These are phyloP conservation scores for Lophius piscatorius DNA, from an alignment of 2,113 vertebrate genomes.

Conservation along the genomic window DNA sequence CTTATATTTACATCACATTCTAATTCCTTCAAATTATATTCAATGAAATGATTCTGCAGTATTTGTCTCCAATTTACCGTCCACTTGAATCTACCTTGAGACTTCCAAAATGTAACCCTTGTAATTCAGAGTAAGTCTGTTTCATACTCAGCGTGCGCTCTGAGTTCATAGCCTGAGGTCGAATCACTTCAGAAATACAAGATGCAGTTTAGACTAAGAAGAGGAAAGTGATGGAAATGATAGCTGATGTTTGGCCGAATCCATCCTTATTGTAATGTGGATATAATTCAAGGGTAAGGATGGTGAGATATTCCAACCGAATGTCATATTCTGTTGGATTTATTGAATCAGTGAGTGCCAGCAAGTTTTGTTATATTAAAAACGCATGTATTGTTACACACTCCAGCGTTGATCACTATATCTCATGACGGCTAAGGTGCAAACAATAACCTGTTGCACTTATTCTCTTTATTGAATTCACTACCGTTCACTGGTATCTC, in stretches of 20 bases:
- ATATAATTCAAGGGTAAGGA: slow-evolving; percentile 4
- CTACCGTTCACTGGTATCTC: slow-evolving; percentile 59
- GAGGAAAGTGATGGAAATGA: slow-evolving; percentile 15
- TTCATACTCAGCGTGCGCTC: not conserved
- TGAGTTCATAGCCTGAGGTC: slow-evolving; percentile 20
- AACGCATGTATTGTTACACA: not conserved
- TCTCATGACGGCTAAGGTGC: too few relatives aligned
- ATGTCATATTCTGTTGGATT: slow-evolving; percentile 6
- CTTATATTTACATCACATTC: too few relatives aligned
- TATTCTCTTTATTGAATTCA: slow-evolving; percentile 61
- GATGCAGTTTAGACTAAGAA: slow-evolving; percentile 14
- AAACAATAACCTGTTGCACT: slow-evolving; percentile 26
- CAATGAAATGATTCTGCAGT: too few relatives aligned
- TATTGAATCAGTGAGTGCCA: not conserved
- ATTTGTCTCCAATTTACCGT: too few relatives aligned
- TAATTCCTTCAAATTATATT: too few relatives aligned
- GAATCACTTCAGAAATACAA: slow-evolving; percentile 26
- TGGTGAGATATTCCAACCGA: slow-evolving; percentile 6
- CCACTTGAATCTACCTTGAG: not conserved
- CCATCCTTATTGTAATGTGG: slow-evolving; percentile 30
- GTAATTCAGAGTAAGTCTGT: not conserved
- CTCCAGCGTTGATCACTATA: too few relatives aligned
- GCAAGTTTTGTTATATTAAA: not conserved
- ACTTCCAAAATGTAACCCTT: too few relatives aligned
- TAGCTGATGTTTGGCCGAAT: slow-evolving; percentile 31